These are phyloP conservation scores for Myxocyprinus asiaticus DNA, from an alignment of 2,113 vertebrate species.

Conservation along the genomic window DNA sequence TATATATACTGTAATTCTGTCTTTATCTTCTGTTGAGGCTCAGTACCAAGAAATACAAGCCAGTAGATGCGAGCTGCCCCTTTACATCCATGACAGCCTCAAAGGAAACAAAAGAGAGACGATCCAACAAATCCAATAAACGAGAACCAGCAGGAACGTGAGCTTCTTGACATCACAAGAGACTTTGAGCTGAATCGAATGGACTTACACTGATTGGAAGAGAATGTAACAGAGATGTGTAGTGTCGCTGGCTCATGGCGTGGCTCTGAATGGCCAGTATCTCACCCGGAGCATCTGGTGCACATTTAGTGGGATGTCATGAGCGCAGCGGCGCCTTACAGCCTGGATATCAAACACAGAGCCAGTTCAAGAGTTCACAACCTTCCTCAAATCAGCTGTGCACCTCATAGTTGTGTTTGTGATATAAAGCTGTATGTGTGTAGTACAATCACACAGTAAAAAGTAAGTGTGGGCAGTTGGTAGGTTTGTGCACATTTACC, in stretches of 20 bases:
- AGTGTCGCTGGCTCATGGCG: constrained; percentile 30
- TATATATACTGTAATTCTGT: too few relatives aligned
- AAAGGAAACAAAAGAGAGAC: constrained; percentile 22
- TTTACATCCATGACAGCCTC: constrained; percentile 1
- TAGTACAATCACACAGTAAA: too few relatives aligned
- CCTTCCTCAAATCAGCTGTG: not conserved
- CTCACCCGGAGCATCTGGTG: constrained; percentile 42
- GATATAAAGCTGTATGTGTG: not conserved
- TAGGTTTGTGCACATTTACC: too few relatives aligned
- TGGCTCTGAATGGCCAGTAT: constrained; percentile 40
- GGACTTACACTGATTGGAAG: constrained; percentile 15
- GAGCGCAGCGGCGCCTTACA: constrained; percentile 16
- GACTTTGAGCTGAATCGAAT: not conserved
- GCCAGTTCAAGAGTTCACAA: constrained; percentile 27
- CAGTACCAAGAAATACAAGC: not conserved
- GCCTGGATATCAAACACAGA: constrained; percentile 28
- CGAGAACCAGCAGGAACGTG: too few relatives aligned
- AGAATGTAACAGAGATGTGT: not conserved
- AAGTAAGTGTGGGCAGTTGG: too few relatives aligned
- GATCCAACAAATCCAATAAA: constrained; percentile 9
- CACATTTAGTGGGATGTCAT: constrained; percentile 44
- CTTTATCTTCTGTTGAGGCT: not conserved
- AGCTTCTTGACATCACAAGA: not conserved
- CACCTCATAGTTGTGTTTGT: not conserved
- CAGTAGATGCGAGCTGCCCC: not conserved